Conservation (phyloP, 2,888 invertebrate species). For the Cataglyphis rosenhaueri region DNA sequence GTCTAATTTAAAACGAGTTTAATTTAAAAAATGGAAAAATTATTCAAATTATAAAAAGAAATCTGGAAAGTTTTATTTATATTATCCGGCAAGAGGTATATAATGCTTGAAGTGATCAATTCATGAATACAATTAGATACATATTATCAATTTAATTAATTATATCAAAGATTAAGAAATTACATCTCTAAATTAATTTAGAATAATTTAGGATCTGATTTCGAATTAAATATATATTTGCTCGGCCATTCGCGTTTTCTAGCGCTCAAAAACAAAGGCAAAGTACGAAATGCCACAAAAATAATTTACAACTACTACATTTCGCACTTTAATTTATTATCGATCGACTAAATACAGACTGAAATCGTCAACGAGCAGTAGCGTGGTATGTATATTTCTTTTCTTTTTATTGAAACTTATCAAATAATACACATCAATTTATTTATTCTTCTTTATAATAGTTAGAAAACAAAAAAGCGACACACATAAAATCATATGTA, state of each 20-base stretch:
- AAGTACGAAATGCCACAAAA: conserved; percentile 24
- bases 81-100: background rate
- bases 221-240: background rate
- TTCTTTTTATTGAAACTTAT: background rate
- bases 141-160: conserved; percentile 9
- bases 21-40: too few relatives aligned
- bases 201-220: background rate
- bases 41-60: background rate
- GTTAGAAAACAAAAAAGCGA: background rate
- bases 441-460: conserved; percentile 7
- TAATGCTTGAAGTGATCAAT: background rate
- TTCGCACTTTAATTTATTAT: conserved; percentile 61
- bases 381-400: conserved; percentile 39
- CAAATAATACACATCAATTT: background rate
- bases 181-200: conserved; percentile 15
- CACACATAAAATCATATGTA: conserved; percentile 2
- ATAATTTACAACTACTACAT: conserved; percentile 37
- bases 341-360: conserved; percentile 45
- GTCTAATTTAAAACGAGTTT: background rate
- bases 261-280: conserved; percentile 25
- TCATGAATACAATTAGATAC: background rate
- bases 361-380: conserved; percentile 68
- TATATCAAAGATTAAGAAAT: background rate
- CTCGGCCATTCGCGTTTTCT: conserved; percentile 46
- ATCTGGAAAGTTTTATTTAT: background rate